phyloP scores from a whole-genome alignment of 2,888 invertebrate genomes.

The Troilus luridus region DNA sequence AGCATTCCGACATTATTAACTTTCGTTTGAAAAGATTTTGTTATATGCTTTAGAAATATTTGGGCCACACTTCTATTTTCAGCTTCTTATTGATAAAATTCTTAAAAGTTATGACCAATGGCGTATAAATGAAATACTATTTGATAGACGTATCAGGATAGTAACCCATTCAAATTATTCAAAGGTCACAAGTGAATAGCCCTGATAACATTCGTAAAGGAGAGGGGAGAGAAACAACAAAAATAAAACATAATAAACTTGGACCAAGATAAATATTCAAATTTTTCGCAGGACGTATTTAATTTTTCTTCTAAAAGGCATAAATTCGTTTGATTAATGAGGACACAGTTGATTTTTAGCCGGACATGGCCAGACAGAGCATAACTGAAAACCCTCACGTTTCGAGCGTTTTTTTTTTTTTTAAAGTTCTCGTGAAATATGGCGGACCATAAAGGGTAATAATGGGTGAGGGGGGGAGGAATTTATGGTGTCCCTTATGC shows the following conservation, averaged over 20 bases:
- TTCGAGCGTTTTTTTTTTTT: slow-evolving; percentile 19
- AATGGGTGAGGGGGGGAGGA: slow-evolving; percentile 37
- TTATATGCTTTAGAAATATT: too few relatives aligned
- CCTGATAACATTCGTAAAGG: not conserved
- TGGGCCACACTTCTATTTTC: too few relatives aligned
- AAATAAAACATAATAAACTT: not conserved
- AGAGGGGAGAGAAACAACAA: not conserved
- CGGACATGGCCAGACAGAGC: slow-evolving; percentile 30
- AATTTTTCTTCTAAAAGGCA: slow-evolving; percentile 2
- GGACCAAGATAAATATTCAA: slow-evolving; percentile 25
- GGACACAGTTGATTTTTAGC: slow-evolving; percentile 47
- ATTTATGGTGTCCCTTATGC: slow-evolving; percentile 47
- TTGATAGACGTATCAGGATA: not conserved
- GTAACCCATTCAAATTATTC: not conserved
- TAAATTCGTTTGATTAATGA: slow-evolving; percentile 27
- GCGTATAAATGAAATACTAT: not conserved
- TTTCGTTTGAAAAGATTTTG: too few relatives aligned
- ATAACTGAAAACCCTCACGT: slow-evolving; percentile 49
- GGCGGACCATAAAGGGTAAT: slow-evolving; percentile 47
- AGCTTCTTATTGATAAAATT: not conserved
- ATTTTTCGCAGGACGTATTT: slow-evolving; percentile 14
- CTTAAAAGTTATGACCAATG: not conserved
- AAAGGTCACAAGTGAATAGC: not conserved
- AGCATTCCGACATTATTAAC: too few relatives aligned
- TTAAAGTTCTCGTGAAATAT: slow-evolving; percentile 44